Conservation (phyloP, 1,140 invertebrate species). For the Atta colombica region DNA sequence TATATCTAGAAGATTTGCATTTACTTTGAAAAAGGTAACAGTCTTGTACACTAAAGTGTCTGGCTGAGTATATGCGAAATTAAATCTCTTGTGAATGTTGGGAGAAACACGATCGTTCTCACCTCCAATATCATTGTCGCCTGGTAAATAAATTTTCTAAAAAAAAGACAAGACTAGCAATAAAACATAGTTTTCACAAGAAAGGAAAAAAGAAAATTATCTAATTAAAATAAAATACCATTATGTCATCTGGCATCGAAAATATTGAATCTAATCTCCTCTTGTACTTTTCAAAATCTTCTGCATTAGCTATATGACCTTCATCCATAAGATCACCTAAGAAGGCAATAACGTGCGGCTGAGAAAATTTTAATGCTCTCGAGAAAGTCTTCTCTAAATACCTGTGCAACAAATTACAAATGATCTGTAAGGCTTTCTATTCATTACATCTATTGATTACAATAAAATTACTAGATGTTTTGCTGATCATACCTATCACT, state of each 20-base stretch:
- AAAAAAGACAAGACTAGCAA: slow-evolving; percentile 67
- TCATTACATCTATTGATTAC: neutral
- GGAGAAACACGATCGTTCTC: slow-evolving; percentile 93
- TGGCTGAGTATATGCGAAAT: slow-evolving; percentile 91
- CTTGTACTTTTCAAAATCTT: slow-evolving; percentile 91
- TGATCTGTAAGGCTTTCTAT: neutral
- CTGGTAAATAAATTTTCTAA: slow-evolving; percentile 95
- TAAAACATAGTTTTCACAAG: neutral
- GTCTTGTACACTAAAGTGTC: slow-evolving; percentile 88
- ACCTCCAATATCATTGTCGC: slow-evolving; percentile 98
- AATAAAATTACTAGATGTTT: neutral
- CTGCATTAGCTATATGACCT: slow-evolving; percentile 91
- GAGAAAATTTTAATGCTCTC: slow-evolving; percentile 90
- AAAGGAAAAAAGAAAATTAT: neutral
- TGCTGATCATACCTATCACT: slow-evolving; percentile 90
- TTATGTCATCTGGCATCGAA: slow-evolving; percentile 87
- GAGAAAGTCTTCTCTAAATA: slow-evolving; percentile 93
- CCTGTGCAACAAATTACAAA: slow-evolving; percentile 83
- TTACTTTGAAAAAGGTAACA: slow-evolving; percentile 88
- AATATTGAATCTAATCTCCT: slow-evolving; percentile 91
- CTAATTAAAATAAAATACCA: slow-evolving; percentile 82
- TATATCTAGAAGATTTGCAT: neutral
- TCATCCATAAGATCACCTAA: slow-evolving; percentile 97
- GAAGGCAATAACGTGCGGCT: slow-evolving; percentile 95
- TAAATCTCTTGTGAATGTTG: slow-evolving; percentile 92